Percentiles rank a stretch among this genome's conserved stretches.
Evolutionary conservation across 2,797 vertebrate genomes (phyloP).

Genomic region (Tachyglossus aculeatus): DNA sequence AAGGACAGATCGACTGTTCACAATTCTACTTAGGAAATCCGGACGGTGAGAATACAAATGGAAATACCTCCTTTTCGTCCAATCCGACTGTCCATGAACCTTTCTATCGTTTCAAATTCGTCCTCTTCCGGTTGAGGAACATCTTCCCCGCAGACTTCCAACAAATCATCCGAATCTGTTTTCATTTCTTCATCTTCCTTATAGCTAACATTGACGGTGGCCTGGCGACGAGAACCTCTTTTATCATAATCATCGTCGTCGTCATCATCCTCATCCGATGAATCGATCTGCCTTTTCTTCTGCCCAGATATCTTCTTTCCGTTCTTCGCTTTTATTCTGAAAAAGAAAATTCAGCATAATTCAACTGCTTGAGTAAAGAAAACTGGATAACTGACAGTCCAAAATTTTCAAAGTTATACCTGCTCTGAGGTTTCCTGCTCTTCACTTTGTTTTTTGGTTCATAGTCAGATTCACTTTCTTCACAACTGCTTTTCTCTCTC

Average conservation of each 20-base stretch:
- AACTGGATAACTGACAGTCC: background rate
- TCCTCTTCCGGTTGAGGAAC: conserved; percentile 95
- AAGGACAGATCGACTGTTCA: no score
- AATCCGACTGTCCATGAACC: conserved; percentile 91
- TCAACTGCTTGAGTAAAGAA: background rate
- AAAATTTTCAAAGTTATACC: conserved; percentile 71
- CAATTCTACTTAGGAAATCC: no score
- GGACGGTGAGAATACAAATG: background rate
- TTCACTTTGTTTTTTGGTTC: conserved; percentile 96
- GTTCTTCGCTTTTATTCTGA: conserved; percentile 84
- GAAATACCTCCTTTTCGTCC: conserved; percentile 91
- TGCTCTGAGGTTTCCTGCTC: conserved; percentile 91
- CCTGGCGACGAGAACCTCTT: conserved; percentile 91
- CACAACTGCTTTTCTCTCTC: conserved; percentile 81
- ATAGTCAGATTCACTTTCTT: conserved; percentile 96
- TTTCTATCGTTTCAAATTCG: conserved; percentile 97
- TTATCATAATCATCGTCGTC: conserved; percentile 89
- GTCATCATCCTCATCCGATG: conserved; percentile 77
- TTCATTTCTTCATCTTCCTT: conserved; percentile 98
- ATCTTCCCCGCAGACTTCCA: conserved; percentile 96
- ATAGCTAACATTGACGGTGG: conserved; percentile 96
- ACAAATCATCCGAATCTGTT: conserved; percentile 95
- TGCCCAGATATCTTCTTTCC: conserved; percentile 85
- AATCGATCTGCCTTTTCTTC: conserved; percentile 85
- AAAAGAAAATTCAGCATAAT: conserved; percentile 9